Evolutionary conservation across 2,113 vertebrate genomes (phyloP).

Genomic region (Silurus meridionalis): DNA sequence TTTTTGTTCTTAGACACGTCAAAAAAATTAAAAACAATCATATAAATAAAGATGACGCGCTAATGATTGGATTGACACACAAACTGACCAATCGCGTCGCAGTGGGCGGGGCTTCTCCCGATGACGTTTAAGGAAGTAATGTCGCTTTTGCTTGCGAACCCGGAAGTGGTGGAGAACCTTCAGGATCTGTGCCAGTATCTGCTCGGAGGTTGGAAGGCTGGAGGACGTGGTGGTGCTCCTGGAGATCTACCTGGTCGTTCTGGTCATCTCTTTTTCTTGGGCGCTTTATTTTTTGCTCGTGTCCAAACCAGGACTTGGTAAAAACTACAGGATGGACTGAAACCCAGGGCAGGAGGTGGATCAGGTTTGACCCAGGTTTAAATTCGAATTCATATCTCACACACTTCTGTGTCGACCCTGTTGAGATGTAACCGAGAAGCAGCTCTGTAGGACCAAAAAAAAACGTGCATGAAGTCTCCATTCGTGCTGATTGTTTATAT

Average conservation of each 20-base stretch:
- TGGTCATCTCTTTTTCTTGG: slow-evolving; percentile 79
- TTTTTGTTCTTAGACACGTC: no score
- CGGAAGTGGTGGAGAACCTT: slow-evolving; percentile 22
- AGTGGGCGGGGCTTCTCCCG: slow-evolving; percentile 36
- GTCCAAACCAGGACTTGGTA: slow-evolving; percentile 71
- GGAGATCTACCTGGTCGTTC: slow-evolving; percentile 75
- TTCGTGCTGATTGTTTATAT: no score
- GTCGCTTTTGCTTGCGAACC: slow-evolving; percentile 30
- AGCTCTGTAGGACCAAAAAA: no score
- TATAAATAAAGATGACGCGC: no score
- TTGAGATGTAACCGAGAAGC: no score
- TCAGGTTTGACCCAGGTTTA: no score
- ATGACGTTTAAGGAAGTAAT: background rate
- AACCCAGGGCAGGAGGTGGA: background rate
- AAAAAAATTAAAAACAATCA: no score
- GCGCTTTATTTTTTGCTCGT: slow-evolving; percentile 76
- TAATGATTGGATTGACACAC: background rate
- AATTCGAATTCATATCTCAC: no score
- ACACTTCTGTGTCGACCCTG: no score
- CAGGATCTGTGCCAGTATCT: background rate
- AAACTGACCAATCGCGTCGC: background rate
- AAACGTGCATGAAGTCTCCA: no score
- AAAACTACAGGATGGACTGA: slow-evolving; percentile 62
- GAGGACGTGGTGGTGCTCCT: slow-evolving; percentile 72
- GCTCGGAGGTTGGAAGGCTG: slow-evolving; percentile 61